Percentiles rank a stretch among this genome's conserved stretches.
phyloP scores from a whole-genome alignment of 2,888 invertebrate species.

The Melinopterus prodromus region DNA sequence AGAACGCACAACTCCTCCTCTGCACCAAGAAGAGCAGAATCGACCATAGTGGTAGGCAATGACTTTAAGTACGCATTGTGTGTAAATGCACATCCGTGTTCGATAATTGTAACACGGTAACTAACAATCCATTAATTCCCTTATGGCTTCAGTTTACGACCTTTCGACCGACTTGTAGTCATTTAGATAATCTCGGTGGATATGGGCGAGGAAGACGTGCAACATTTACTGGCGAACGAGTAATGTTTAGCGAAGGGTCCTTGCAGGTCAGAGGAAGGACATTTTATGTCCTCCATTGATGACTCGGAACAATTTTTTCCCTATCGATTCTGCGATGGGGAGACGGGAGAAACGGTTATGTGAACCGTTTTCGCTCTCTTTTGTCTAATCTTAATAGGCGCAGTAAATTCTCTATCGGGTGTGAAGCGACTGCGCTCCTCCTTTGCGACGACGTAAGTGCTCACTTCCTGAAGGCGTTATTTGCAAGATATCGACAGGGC shows the following conservation, averaged over 20 bases:
- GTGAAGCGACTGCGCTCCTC: constrained; percentile 15
- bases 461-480: not conserved
- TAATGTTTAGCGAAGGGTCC: constrained; percentile 16
- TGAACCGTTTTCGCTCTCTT: not conserved
- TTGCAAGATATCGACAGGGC: not conserved
- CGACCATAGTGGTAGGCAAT: not conserved
- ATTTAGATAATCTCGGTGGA: constrained; percentile 47
- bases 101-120: constrained; percentile 57
- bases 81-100: constrained; percentile 59
- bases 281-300: constrained; percentile 33
- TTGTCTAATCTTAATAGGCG: constrained; percentile 24
- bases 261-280: constrained; percentile 12
- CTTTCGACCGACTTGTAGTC: constrained; percentile 48
- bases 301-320: constrained; percentile 31
- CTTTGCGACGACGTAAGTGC: not conserved
- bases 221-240: not conserved
- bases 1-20: not conserved
- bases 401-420: constrained; percentile 22
- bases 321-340: not conserved
- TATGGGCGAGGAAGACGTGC: not conserved
- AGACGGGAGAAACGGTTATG: not conserved
- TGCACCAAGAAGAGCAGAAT: constrained; percentile 36
- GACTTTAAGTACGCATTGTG: constrained; percentile 55
- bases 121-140: constrained; percentile 55
- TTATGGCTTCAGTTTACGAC: constrained; percentile 53